Evolutionary conservation across 2,113 vertebrate species (phyloP), one percentile per base, ranked within the genome.

Genomic region (Nanorana parkeri): DNA sequence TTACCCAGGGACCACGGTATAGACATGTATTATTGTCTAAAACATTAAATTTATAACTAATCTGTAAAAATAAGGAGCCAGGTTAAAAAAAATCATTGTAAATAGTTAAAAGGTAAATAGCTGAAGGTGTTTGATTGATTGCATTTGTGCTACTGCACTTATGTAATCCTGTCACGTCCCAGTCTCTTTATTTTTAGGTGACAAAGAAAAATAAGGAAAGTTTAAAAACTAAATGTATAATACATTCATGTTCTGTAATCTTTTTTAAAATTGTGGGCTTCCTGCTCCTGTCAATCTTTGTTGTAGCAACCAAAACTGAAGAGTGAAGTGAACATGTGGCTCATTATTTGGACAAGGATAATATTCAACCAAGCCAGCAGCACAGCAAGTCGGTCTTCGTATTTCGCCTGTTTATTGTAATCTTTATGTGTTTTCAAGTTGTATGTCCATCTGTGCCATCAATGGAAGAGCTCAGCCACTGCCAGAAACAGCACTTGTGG

Each of bases 261-360:
- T 77, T 85, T n/a, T 68, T 75, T 83, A 84, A 84, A 86, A 86
- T 54, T 58, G 75, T 86, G 67, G 55, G 80, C 89, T 87, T 87
- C 78, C 86, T 65, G 85, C 13, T 85, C 55, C 82, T 89, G 72
- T 85, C 71, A 89, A 76, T 87, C 85, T 89, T 89, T 85, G 84
- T 88, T 92, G 87, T 88, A 90, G 90, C 88, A 93, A 91, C 89
- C 80, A 84, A 88, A 89, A 87, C 91, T 91, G 86, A 92, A 92
- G 91, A 90, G 88, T 90, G 89, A 68, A 83, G 86, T 13, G 91
- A 94, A 92, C 94, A 95, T 94, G 92, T 94, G 92, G 92, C 68
- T 81, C 86, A 90, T 91, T 95, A 91, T 95, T 94, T 95, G 93
- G 90, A 91, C 89, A 93, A 86, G 88, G 92, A 91, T 94, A 94